Evolutionary conservation across 2,113 vertebrate genomes (phyloP).

Genomic region (Gila orcuttii): DNA sequence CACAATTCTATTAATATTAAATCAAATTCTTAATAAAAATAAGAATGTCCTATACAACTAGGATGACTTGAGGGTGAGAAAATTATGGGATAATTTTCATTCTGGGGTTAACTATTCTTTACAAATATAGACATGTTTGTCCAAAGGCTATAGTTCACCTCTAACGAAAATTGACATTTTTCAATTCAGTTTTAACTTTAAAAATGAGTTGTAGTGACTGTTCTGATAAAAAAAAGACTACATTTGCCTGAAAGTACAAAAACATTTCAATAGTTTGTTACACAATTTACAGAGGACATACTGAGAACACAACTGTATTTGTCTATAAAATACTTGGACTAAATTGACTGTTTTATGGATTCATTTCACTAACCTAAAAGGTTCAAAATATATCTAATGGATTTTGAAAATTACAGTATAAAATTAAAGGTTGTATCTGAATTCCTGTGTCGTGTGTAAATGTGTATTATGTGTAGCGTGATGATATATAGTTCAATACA

Average conservation of each 20-base stretch:
- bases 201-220: background rate
- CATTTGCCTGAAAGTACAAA: background rate
- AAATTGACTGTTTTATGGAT: background rate
- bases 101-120: no score
- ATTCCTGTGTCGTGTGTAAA: background rate
- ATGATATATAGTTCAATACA: conserved; percentile 18
- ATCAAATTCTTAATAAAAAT: no score
- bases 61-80: no score
- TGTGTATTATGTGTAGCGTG: background rate
- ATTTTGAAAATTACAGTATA: background rate
- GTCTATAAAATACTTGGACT: background rate
- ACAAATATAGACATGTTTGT: no score
- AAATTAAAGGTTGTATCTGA: no score
- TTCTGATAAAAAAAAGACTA: background rate
- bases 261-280: background rate
- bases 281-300: background rate
- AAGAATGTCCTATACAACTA: no score
- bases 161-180: background rate
- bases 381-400: background rate
- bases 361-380: background rate
- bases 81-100: no score
- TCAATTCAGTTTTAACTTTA: background rate
- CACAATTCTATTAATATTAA: no score
- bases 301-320: background rate
- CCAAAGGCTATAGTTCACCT: background rate